Evolutionary conservation across 2,113 vertebrate species (phyloP).

Genomic region (Apus apus): DNA sequence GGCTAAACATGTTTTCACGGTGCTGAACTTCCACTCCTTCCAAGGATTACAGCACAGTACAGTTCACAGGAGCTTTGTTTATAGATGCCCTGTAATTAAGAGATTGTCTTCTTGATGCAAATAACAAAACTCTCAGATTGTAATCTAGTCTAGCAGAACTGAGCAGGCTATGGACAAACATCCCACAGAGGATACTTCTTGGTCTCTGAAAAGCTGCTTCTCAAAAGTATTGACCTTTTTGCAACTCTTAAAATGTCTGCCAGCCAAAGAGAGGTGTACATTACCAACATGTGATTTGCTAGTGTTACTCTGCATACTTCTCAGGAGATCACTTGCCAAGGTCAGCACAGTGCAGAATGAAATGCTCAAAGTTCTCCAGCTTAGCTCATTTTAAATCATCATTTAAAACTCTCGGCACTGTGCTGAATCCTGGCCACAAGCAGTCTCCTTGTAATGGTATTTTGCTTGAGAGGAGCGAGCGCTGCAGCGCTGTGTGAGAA

Average conservation of each 20-base stretch:
- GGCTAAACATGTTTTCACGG: neutral
- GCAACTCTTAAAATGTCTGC: slow-evolving; percentile 33
- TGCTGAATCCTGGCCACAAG: neutral
- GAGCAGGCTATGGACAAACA: neutral
- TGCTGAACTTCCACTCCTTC: neutral
- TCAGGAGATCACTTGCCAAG: neutral
- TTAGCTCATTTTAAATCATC: neutral
- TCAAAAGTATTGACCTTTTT: slow-evolving; percentile 64
- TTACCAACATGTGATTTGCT: slow-evolving; percentile 54
- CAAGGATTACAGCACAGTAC: neutral
- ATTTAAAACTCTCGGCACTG: neutral
- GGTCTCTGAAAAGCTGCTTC: neutral
- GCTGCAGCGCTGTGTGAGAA: neutral
- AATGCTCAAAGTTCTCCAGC: neutral
- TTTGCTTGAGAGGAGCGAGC: neutral
- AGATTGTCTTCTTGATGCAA: neutral
- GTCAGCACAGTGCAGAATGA: slow-evolving; percentile 2
- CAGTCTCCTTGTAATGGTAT: neutral
- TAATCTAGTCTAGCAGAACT: neutral
- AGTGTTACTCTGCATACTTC: slow-evolving; percentile 6
- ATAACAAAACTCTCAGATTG: neutral
- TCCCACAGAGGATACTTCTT: neutral
- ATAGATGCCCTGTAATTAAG: neutral
- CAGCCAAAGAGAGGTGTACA: slow-evolving; percentile 45
- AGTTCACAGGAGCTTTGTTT: neutral